Percentiles rank a stretch among this genome's conserved stretches.
phyloP scores from a whole-genome alignment of 2,888 invertebrate species.

The Troilus luridus region DNA sequence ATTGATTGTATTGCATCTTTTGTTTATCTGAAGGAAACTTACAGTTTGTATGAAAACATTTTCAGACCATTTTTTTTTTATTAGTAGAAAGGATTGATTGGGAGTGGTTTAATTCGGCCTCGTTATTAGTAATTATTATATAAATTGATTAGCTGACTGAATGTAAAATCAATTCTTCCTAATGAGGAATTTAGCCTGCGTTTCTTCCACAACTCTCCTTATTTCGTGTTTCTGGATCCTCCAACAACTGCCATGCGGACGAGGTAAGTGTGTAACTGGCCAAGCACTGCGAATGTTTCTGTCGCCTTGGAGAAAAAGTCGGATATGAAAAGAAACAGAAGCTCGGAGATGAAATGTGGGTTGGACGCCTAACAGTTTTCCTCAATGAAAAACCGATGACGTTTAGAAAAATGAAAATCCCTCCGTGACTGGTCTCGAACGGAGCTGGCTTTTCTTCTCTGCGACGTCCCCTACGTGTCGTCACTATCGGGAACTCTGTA shows the following conservation, averaged over 20 bases:
- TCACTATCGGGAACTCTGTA: background rate
- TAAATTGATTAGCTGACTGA: too few relatives aligned
- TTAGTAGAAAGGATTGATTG: too few relatives aligned
- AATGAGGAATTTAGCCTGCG: background rate
- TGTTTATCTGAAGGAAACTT: too few relatives aligned
- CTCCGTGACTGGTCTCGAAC: slow-evolving; percentile 51
- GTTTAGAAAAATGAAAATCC: slow-evolving; percentile 56
- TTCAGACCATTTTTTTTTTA: too few relatives aligned
- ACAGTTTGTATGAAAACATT: too few relatives aligned
- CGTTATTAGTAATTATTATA: too few relatives aligned
- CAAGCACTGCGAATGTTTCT: background rate
- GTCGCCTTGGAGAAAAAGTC: background rate
- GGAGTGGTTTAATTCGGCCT: too few relatives aligned
- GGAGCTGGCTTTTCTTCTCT: slow-evolving; percentile 22
- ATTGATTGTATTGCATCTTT: too few relatives aligned
- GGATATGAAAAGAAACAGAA: slow-evolving; percentile 48
- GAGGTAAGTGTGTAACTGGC: slow-evolving; percentile 21
- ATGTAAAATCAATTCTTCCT: too few relatives aligned
- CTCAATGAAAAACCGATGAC: slow-evolving; percentile 55
- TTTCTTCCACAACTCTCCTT: background rate
- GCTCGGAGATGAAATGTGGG: slow-evolving; percentile 17
- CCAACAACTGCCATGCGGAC: background rate
- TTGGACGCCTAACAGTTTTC: slow-evolving; percentile 53
- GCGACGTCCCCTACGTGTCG: slow-evolving; percentile 45
- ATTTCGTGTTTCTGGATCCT: background rate